Percentiles rank a stretch among this genome's conserved stretches.
These are phyloP conservation scores for Trematocara unimaculatum DNA, from an alignment of 2,113 vertebrate genomes.

Conservation along the genomic window DNA sequence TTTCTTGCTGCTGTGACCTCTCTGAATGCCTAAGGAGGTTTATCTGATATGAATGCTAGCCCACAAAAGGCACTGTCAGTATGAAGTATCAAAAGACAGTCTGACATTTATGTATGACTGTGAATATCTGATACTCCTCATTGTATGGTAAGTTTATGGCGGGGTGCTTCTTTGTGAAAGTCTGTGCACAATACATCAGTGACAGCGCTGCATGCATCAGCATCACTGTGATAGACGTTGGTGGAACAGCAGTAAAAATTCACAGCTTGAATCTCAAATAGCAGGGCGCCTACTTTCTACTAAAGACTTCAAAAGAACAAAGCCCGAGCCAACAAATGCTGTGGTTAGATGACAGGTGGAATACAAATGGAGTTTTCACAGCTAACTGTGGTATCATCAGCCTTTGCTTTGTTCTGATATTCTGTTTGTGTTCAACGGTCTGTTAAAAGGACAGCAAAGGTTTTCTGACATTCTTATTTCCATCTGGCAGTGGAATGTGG, in stretches of 20 bases:
- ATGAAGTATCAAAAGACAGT: not conserved
- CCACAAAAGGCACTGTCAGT: not conserved
- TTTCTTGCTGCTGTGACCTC: not conserved
- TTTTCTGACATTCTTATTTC: conserved; percentile 9
- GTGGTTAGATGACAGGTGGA: not conserved
- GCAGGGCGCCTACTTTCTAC: not conserved
- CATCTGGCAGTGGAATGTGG: not conserved
- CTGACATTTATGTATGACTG: not conserved
- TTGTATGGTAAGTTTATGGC: not conserved
- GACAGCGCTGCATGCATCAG: not conserved
- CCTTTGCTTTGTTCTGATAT: not conserved
- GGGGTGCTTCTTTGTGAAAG: not conserved
- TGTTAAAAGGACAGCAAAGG: not conserved
- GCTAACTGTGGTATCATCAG: not conserved
- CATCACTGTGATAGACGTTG: not conserved
- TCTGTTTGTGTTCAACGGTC: conserved; percentile 1
- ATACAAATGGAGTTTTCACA: conserved; percentile 19
- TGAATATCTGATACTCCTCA: not conserved
- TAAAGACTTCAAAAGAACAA: conserved; percentile 16
- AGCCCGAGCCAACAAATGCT: not conserved
- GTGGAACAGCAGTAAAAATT: conserved; percentile 5
- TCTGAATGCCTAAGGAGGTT: not conserved
- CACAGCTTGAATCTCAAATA: conserved; percentile 40
- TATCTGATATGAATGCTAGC: not conserved
- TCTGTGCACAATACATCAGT: not conserved